Conservation (phyloP, 2,113 vertebrate genomes). For the Parus major region DNA sequence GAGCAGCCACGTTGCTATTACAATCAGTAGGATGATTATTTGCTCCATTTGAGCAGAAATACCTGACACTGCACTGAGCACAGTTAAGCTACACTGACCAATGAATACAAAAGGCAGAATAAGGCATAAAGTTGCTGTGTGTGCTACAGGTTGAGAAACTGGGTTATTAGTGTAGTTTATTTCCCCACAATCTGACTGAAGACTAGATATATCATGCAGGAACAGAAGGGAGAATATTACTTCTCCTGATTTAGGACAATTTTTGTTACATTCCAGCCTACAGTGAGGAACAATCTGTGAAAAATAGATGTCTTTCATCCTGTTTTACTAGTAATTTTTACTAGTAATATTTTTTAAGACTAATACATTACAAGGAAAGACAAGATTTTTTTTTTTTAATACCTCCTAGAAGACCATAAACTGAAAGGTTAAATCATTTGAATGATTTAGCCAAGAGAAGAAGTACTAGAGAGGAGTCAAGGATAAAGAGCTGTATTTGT, state of each 20-base stretch:
- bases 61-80: not conserved
- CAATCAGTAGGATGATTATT: not conserved
- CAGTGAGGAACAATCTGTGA: not conserved
- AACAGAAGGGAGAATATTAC: not conserved
- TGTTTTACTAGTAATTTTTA: not conserved
- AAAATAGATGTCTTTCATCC: not conserved
- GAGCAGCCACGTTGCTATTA: not conserved
- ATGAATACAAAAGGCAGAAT: not conserved
- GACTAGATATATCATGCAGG: not conserved
- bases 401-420: not conserved
- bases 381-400: not conserved
- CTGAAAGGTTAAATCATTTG: not conserved
- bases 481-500: not conserved
- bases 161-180: not conserved
- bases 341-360: not conserved
- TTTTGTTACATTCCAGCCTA: not conserved
- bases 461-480: not conserved
- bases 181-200: not conserved
- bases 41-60: not conserved
- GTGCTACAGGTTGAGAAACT: not conserved
- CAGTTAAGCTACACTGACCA: not conserved
- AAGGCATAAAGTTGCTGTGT: not conserved
- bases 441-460: not conserved
- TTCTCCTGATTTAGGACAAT: not conserved
- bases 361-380: not conserved